A percentile compares a stretch with the other conserved stretches of the same genome.
Conservation (phyloP, 35 echinoderm and acorn worm genomes). For the Ptychodera flava region DNA sequence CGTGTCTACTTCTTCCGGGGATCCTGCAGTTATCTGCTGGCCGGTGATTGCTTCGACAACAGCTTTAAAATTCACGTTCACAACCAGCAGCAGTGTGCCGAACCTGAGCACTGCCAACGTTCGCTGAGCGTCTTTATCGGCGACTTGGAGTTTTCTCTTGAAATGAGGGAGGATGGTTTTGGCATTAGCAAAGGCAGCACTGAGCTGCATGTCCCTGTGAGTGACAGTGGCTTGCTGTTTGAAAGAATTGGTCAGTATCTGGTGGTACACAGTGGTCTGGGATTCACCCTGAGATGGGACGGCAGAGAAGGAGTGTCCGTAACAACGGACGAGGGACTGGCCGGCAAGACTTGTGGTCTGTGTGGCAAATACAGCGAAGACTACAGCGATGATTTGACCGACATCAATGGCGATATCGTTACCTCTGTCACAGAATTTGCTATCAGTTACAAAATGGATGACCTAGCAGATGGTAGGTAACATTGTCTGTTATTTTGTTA, state of each 20-base stretch:
- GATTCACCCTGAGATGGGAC: conserved; percentile 7
- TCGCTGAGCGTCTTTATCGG: neutral
- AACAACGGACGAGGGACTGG: neutral
- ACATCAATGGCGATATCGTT: neutral
- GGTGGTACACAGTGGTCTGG: neutral
- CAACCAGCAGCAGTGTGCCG: neutral
- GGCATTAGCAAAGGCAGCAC: neutral
- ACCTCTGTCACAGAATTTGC: neutral
- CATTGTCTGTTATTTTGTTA: no score
- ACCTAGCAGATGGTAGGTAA: neutral
- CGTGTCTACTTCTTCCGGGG: conserved; percentile 6
- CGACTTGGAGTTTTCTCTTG: neutral
- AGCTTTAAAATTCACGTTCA: neutral
- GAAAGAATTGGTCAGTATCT: neutral
- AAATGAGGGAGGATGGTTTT: neutral
- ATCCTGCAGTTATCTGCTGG: conserved; percentile 4
- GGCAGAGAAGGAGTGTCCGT: neutral
- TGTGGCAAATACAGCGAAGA: conserved; percentile 5
- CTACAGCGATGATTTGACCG: neutral
- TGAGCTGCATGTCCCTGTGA: neutral
- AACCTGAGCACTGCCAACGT: neutral
- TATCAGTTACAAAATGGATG: neutral
- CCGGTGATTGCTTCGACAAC: neutral
- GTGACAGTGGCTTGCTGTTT: neutral
- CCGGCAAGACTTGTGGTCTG: neutral